Conservation (phyloP, 2,113 vertebrate species). For the Oncorhynchus mykiss region DNA sequence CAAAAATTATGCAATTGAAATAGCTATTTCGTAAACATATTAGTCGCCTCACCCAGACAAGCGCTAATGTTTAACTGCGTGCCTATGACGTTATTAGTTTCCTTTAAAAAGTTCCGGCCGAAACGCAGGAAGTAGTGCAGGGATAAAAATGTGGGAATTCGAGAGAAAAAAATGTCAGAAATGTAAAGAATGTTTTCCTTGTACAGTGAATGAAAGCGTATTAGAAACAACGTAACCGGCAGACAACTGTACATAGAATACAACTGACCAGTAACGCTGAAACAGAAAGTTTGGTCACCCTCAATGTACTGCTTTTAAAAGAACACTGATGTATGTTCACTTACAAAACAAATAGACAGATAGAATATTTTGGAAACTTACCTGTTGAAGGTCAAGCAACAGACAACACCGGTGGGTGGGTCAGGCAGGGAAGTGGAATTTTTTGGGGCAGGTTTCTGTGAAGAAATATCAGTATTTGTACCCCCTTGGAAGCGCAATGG, state of each 20-base stretch:
- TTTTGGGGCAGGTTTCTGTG: conserved; percentile 31
- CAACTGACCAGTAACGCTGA: too few relatives aligned
- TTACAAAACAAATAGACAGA: not conserved
- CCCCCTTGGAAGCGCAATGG: conserved; percentile 66
- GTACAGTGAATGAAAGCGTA: conserved; percentile 8
- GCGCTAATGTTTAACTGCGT: conserved; percentile 42
- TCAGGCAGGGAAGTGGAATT: conserved; percentile 1
- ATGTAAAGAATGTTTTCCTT: conserved; percentile 60
- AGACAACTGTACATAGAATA: not conserved
- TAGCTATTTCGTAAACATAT: not conserved
- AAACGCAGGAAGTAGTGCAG: conserved; percentile 48
- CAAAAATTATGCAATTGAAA: not conserved
- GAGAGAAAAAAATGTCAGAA: conserved; percentile 59
- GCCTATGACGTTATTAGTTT: conserved; percentile 43
- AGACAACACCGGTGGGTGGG: not conserved
- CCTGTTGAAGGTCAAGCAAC: conserved; percentile 47
- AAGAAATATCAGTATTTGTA: conserved; percentile 51
- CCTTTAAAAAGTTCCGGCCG: conserved; percentile 49
- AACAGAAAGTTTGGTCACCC: not conserved
- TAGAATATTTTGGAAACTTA: conserved; percentile 40
- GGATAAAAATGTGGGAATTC: conserved; percentile 54
- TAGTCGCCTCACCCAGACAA: conserved; percentile 32
- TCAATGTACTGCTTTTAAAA: not conserved
- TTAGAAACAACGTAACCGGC: conserved; percentile 3
- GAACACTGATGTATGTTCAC: not conserved